These are phyloP conservation scores for Nebria brevicollis DNA, from an alignment of 2,888 invertebrate species.

Conservation along the genomic window DNA sequence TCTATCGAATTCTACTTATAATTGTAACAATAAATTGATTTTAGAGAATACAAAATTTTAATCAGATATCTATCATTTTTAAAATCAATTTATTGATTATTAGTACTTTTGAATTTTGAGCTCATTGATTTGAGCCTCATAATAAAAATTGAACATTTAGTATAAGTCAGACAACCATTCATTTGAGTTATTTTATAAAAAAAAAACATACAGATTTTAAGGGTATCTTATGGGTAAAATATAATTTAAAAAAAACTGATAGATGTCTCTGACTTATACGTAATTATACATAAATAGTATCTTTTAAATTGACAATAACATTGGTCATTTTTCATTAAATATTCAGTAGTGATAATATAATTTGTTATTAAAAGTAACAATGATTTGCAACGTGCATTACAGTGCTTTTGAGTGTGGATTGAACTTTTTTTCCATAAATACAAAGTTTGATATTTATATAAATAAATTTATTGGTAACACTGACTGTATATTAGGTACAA, in stretches of 20 bases:
- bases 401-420: conserved; percentile 21
- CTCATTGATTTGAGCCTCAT: neutral
- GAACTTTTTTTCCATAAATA: conserved; percentile 13
- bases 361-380: neutral
- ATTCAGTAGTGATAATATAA: neutral
- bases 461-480: neutral
- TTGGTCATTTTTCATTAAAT: neutral
- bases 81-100: too few relatives aligned
- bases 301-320: neutral
- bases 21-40: neutral
- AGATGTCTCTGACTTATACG: neutral
- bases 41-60: neutral
- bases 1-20: neutral
- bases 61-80: neutral
- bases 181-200: neutral
- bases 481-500: conserved; percentile 1
- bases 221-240: neutral
- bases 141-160: neutral
- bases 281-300: neutral
- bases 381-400: conserved; percentile 30
- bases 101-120: neutral
- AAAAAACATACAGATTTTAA: too few relatives aligned
- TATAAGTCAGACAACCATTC: neutral
- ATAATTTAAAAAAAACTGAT: neutral
- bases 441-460: conserved; percentile 4